Evolutionary conservation across 2,888 invertebrate genomes (phyloP).

Genomic region (Morinoia aosen): DNA sequence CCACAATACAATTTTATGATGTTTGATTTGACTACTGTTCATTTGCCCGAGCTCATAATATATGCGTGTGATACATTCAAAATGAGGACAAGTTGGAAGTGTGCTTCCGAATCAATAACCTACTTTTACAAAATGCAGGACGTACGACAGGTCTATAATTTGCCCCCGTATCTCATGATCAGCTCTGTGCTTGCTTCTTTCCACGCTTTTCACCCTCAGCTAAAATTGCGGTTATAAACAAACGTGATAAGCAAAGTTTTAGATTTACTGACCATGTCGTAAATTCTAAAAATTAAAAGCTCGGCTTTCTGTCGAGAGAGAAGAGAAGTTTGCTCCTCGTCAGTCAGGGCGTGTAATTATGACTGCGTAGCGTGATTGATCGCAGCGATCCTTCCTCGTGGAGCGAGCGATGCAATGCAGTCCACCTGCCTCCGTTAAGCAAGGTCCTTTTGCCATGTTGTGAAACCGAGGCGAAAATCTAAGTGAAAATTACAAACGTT

Average conservation of each 20-base stretch:
- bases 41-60: too few relatives aligned
- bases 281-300: conserved; percentile 8
- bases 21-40: too few relatives aligned
- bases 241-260: not conserved
- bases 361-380: not conserved
- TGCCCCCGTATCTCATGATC: not conserved
- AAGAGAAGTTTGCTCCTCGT: not conserved
- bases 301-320: not conserved
- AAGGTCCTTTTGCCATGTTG: not conserved
- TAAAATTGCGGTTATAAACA: not conserved
- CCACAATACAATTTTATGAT: too few relatives aligned
- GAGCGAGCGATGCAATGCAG: not conserved
- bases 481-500: not conserved
- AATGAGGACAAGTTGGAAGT: not conserved
- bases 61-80: not conserved
- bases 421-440: not conserved
- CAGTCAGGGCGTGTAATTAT: conserved; percentile 18
- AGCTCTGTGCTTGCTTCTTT: not conserved
- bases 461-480: not conserved
- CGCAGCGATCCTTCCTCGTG: not conserved
- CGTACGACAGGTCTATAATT: not conserved
- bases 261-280: conserved; percentile 33
- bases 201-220: not conserved
- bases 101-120: not conserved
- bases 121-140: not conserved